Conservation (phyloP, 1,140 invertebrate species). For the Drosophila tristis region DNA sequence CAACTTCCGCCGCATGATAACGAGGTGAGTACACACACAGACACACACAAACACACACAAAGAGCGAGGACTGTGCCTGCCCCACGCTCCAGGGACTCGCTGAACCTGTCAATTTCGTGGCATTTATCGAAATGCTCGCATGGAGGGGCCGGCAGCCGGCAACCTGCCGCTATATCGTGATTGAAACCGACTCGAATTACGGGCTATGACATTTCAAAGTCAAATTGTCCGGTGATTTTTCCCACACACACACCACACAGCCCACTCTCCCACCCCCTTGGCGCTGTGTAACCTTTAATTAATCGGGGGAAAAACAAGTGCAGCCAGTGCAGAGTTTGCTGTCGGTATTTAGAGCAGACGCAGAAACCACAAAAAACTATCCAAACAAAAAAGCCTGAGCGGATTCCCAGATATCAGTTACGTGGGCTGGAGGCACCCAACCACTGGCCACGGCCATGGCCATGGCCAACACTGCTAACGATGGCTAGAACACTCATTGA, state of each 20-base stretch:
- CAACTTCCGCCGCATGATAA: slow-evolving; percentile 99
- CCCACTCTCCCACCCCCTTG: not conserved
- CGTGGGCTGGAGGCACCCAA: slow-evolving; percentile 12
- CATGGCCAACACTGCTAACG: slow-evolving; percentile 30
- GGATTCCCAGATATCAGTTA: slow-evolving; percentile 66
- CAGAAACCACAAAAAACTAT: slow-evolving; percentile 44
- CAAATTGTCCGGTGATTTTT: slow-evolving; percentile 68
- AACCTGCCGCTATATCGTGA: slow-evolving; percentile 56
- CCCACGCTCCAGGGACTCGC: slow-evolving; percentile 24
- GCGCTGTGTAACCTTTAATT: slow-evolving; percentile 60
- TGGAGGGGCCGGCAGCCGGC: not conserved
- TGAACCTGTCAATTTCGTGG: slow-evolving; percentile 66
- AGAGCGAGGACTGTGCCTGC: too few species aligned
- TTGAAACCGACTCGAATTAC: slow-evolving; percentile 73
- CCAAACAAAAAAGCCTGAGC: slow-evolving; percentile 40
- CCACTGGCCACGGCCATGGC: not conserved
- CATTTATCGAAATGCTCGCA: slow-evolving; percentile 69
- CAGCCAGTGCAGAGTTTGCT: slow-evolving; percentile 40
- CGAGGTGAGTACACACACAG: slow-evolving; percentile 85
- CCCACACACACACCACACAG: slow-evolving; percentile 24
- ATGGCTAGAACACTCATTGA: slow-evolving; percentile 54
- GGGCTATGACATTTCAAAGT: slow-evolving; percentile 72
- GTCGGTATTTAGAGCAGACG: slow-evolving; percentile 42
- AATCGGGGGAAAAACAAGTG: slow-evolving; percentile 72
- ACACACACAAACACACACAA: too few species aligned